Evolutionary conservation across 2,888 invertebrate genomes (phyloP), one percentile per base, ranked within the genome.

Genomic region (Caenorhabditis sp.): DNA sequence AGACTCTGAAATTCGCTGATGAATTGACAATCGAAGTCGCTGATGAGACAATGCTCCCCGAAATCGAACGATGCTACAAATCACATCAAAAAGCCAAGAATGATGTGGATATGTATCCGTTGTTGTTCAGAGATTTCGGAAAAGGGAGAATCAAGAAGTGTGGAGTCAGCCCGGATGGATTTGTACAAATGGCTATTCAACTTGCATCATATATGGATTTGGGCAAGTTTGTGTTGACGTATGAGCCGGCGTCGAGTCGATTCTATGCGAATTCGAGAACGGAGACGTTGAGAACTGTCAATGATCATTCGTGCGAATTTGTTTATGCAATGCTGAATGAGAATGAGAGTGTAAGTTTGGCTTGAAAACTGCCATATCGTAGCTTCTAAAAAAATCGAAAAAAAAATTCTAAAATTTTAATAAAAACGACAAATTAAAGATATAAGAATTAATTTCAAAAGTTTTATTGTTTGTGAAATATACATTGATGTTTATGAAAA

Each of bases 221-320:
- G 63, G 93, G 93, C 0, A 93, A 93, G 79, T 97, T 97, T 89
- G 94, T 93, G 87, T 90, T 97, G 73, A 97, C 97, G 0, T 97
- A 97, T 88, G 97, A 97, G 90, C 97, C 97, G 0, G 95, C 95
- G n/a, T 97, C 97, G 95, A 97, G 97, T 0, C 91, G 97, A 70
- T 90, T 97, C 82, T 97, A 92, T 90, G 91, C 95, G 65, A 96
- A 96, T 90, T 97, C 97, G 0, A 92, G 97, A 81, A 97, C 97
- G 0, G 97, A 97, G 90, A 97, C 97, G 0, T 95, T 97, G 0
- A 91, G 97, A 68, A 95, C 97, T 0, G 96, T 96, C 86, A 94
- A 95, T 8, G 92, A 93, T 25, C 95, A 97, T 89, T 95, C 97
- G 26, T 91, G 93, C 17, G 92, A 91, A 0, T 99, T 96, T 93